Percentiles rank a stretch among this genome's conserved stretches.
These are phyloP conservation scores for Pagrus major DNA, from an alignment of 2,113 vertebrate species.

Conservation along the genomic window DNA sequence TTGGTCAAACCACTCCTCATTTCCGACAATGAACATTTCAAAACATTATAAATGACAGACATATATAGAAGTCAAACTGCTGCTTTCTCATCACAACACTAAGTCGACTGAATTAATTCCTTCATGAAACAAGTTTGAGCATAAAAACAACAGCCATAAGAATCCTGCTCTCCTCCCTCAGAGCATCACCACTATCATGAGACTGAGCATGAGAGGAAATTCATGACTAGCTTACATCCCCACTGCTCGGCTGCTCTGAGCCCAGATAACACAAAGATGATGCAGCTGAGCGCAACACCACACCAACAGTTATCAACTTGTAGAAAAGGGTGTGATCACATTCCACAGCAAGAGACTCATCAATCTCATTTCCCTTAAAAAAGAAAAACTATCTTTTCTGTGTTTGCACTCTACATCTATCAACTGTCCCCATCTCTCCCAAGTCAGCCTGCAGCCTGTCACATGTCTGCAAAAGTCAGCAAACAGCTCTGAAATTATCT, in stretches of 20 bases:
- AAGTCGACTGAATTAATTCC: not conserved
- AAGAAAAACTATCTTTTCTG: not conserved
- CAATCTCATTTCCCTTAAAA: not conserved
- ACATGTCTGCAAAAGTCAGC: conserved; percentile 32
- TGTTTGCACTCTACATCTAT: not conserved
- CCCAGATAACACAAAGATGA: conserved; percentile 26
- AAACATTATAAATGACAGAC: not conserved
- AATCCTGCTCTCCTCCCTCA: not conserved
- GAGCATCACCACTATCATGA: conserved; percentile 38
- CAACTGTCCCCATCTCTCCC: not conserved
- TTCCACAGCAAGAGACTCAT: conserved; percentile 16
- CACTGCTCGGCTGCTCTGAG: not conserved
- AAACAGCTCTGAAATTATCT: conserved; percentile 4
- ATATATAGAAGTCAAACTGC: not conserved
- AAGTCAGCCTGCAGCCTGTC: conserved; percentile 18
- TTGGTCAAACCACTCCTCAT: not conserved
- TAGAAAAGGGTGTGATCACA: conserved; percentile 42
- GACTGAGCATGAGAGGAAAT: conserved; percentile 33
- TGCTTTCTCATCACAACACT: not conserved
- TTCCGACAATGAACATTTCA: no score
- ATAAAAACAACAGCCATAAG: not conserved
- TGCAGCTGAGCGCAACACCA: conserved; percentile 27
- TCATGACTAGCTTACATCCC: not conserved
- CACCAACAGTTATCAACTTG: conserved; percentile 35
- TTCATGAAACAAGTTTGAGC: not conserved